Conservation (phyloP, 2,113 vertebrate genomes). For the Garra rufa region DNA sequence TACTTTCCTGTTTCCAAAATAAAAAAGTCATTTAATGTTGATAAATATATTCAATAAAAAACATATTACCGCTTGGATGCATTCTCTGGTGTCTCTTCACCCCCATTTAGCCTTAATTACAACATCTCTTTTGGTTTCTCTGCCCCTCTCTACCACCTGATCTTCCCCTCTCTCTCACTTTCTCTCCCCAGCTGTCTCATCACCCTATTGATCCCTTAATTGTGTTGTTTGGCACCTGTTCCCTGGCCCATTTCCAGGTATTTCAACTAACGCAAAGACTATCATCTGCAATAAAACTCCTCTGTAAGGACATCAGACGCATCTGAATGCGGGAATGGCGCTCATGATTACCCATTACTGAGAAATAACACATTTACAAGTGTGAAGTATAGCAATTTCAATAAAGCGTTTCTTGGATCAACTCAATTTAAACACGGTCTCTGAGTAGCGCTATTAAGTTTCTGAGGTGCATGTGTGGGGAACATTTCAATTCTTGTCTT, state of each 20-base stretch:
- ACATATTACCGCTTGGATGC: constrained; percentile 62
- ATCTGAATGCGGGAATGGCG: constrained; percentile 20
- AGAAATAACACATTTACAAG: constrained; percentile 48
- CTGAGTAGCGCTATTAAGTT: constrained; percentile 40
- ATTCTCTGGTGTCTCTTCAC: constrained; percentile 54
- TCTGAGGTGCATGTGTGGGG: neutral
- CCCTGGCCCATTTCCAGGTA: constrained; percentile 38
- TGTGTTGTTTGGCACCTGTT: constrained; percentile 62
- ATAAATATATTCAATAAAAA: constrained; percentile 71
- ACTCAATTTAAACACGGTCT: constrained; percentile 42
- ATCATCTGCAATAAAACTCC: constrained; percentile 51
- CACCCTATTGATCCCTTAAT: constrained; percentile 63
- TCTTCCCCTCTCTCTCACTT: neutral
- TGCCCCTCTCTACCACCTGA: constrained; percentile 24
- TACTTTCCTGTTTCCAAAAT: constrained; percentile 60
- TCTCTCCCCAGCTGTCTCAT: constrained; percentile 46
- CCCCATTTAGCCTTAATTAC: constrained; percentile 64
- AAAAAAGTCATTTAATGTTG: constrained; percentile 66
- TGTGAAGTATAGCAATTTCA: constrained; percentile 36
- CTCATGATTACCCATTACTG: constrained; percentile 30
- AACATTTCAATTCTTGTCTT: constrained; percentile 25
- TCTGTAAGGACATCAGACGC: constrained; percentile 35
- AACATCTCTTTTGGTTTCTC: constrained; percentile 48
- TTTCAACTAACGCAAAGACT: constrained; percentile 49
- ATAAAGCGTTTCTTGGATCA: constrained; percentile 36